Base-by-base conservation (phyloP, 92 coral and sea anemone genomes). In the Epizoanthus illoricatus region DNA sequence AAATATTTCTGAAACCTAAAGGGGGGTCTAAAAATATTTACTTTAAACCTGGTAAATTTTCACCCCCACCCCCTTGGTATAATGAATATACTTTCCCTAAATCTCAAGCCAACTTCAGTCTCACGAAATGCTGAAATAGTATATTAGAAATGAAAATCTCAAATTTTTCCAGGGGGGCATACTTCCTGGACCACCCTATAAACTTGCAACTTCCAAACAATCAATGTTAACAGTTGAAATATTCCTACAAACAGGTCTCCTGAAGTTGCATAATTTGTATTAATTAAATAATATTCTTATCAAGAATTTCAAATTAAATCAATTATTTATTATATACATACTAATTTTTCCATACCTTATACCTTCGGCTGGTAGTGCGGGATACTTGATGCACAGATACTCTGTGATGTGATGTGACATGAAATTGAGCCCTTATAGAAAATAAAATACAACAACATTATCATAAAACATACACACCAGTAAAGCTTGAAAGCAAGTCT, bases 341-440 rank as follows among this genome's bases (percentile, higher is more conserved):
- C 15, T 42, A 11, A n/a, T 47, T 1, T 59, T 16, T 60, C 15
- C 65, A 69, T 79, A 96, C 99, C 98, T 96, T 49, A 93, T 72
- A 78, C 99, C 98, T 49, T 88, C 86, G 58, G 83, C 65, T 61
- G 98, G 98, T 8, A 96, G 74, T 45, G 87, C 83, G 47, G 97
- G 90, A 80, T 86, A 91, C 36, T 94, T 89, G 68, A 82, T 78
- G 79, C 91, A 96, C 59, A 96, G 79, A 65, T 82, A 91, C 65
- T 94, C 98, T 52, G 91, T 90, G 68, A 93, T 87, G 47, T 86
- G 87, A 60, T 87, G 88, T 5, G 97, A 88, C 4, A 91, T 69
- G 18, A 92, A 73, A 74, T 90, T 92, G 65, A 75, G 87, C 45
- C 97, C 97, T 92, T n/a, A 74, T 55, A 83, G 13, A 18, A 59